phyloP scores from a whole-genome alignment of 2,888 invertebrate species.

The Podotricha telesiphe region DNA sequence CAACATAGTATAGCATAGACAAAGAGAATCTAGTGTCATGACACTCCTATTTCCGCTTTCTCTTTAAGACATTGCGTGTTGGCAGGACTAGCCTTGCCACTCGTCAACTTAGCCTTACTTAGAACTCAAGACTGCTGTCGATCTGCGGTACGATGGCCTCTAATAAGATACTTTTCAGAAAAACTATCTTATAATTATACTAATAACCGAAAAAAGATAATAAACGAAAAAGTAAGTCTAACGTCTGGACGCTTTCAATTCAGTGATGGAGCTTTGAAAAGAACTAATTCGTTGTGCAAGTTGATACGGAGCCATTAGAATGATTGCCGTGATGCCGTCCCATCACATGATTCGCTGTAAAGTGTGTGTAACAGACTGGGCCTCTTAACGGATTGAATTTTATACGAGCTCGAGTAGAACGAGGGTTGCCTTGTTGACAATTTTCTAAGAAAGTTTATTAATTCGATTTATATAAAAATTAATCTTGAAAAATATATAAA shows the following conservation, averaged over 20 bases:
- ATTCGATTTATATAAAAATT: no score
- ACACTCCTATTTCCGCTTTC: no score
- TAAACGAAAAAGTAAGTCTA: conserved; percentile 40
- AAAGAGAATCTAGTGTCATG: no score
- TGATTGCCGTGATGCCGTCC: conserved; percentile 77
- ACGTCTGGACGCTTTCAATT: conserved; percentile 73
- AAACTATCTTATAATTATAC: conserved; percentile 8
- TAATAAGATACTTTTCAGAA: not conserved
- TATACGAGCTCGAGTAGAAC: conserved; percentile 48
- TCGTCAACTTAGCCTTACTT: no score
- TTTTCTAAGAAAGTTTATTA: not conserved
- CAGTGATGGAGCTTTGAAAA: conserved; percentile 74
- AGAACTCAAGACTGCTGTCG: not conserved
- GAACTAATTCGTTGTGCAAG: conserved; percentile 74
- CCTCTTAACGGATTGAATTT: conserved; percentile 79
- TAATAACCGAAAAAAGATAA: conserved; percentile 23
- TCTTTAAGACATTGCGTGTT: no score
- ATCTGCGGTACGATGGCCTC: not conserved
- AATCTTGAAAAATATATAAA: no score
- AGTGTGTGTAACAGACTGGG: conserved; percentile 53
- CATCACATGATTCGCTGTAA: conserved; percentile 60
- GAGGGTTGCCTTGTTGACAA: conserved; percentile 30
- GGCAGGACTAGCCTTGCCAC: no score
- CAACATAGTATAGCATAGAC: no score
- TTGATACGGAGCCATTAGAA: conserved; percentile 74